Percentiles rank a stretch among this genome's conserved stretches.
phyloP scores from a whole-genome alignment of 2,888 invertebrate species.

The Acanthacorydalis orientalis region DNA sequence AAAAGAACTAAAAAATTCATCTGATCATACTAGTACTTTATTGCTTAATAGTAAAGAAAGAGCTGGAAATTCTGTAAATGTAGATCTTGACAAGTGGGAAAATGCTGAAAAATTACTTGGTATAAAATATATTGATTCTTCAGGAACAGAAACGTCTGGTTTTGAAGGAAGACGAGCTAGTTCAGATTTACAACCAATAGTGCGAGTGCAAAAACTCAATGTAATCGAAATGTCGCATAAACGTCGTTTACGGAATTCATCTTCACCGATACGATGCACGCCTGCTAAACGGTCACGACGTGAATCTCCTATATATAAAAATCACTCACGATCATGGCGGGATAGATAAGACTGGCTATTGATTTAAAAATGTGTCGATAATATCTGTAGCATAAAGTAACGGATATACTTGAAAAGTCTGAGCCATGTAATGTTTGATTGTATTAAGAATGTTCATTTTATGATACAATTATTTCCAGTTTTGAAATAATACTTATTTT shows the following conservation, averaged over 20 bases:
- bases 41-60: too few relatives aligned
- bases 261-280: constrained; percentile 11
- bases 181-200: constrained; percentile 43
- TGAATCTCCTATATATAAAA: too few relatives aligned
- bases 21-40: too few relatives aligned
- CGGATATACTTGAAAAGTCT: too few relatives aligned
- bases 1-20: too few relatives aligned
- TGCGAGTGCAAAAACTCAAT: constrained; percentile 43
- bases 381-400: too few relatives aligned
- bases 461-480: too few relatives aligned
- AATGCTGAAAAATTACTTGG: constrained; percentile 18
- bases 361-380: too few relatives aligned
- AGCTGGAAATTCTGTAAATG: constrained; percentile 11
- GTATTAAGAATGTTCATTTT: too few relatives aligned
- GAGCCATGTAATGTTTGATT: too few relatives aligned
- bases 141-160: constrained; percentile 14
- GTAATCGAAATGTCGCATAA: constrained; percentile 19
- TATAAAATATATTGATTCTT: constrained; percentile 19
- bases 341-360: constrained; percentile 20
- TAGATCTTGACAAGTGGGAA: constrained; percentile 17
- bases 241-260: constrained; percentile 13
- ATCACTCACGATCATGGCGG: constrained; percentile 24
- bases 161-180: constrained; percentile 15
- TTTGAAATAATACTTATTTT: too few relatives aligned
- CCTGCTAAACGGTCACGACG: too few relatives aligned